Base-by-base conservation (phyloP, 2,113 vertebrate genomes). In the Atherinomorus stipes region DNA sequence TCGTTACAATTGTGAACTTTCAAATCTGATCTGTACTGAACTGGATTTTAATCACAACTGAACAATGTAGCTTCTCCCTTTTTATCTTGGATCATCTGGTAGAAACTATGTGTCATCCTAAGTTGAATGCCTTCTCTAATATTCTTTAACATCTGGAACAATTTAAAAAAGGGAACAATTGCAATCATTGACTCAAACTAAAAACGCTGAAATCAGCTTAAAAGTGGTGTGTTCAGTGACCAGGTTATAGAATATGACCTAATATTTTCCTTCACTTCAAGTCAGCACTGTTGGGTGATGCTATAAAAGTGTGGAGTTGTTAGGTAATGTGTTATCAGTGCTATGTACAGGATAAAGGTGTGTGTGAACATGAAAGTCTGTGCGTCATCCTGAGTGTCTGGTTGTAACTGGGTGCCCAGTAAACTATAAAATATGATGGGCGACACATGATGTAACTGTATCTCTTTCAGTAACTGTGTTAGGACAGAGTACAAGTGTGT, bases 401-500 rank as follows among this genome's bases (percentile, higher is more conserved):
- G 23, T 26, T 19, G 28, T 13, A 83, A 62, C n/a, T 19, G 13
- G 44, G 45, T 64, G 38, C 76, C 69, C 59, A 61, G 65, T 77
- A 65, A 82, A 84, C 54, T 22, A 56, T 4, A 64, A 62, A 64
- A 51, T 77, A 22, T 83, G 77, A 81, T 49, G 40, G 25, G 44
- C 68, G 66, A 60, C 80, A 65, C 25, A 63, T 81, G 68, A 85
- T 79, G 78, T 61, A 76, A 87, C 19, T 7, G 26, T 62, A 79
- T 67, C 56, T 69, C 65, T n/a, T 70, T 34, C 16, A 71, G 63
- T 57, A 62, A 78, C 42, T 57, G 21, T 42, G 22, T 31, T 31
- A 38, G 72, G 62, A 86, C 90, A 78, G 66, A 57, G 86, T 85
- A 54, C 78, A 61, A 74, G 63, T 70, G 52, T 37, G 51, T 28